These are phyloP conservation scores for Cheilosia variabilis DNA, from an alignment of 2,888 invertebrate species.

Conservation along the genomic window DNA sequence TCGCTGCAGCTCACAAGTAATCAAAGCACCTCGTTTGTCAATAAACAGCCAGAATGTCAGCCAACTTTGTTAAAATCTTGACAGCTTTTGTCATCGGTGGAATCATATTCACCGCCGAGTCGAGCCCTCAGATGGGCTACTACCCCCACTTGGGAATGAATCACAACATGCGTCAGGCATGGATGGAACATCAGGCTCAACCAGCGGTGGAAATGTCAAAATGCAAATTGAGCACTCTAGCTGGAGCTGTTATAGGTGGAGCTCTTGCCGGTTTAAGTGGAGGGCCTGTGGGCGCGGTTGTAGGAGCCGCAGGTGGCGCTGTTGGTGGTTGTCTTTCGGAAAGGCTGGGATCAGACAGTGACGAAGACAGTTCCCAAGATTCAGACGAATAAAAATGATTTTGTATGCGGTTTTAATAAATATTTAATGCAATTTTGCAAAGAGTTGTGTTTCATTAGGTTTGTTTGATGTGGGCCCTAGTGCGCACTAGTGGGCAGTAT, in stretches of 20 bases:
- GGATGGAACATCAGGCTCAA: conserved; percentile 1
- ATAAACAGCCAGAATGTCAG: neutral
- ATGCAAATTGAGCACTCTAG: neutral
- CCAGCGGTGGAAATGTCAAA: neutral
- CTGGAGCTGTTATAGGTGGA: neutral
- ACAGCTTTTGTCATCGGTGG: neutral
- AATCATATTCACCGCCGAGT: neutral
- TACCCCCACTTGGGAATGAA: neutral
- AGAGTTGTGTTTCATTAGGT: no score
- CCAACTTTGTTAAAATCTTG: neutral
- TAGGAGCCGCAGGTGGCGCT: neutral
- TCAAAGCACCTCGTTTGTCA: neutral
- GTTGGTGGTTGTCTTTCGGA: neutral
- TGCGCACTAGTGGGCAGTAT: no score
- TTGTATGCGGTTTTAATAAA: no score
- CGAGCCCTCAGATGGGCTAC: neutral
- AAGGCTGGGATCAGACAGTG: neutral
- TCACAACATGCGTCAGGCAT: neutral
- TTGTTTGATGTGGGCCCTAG: no score
- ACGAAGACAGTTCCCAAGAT: neutral
- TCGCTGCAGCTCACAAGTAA: neutral
- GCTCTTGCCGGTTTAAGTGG: neutral
- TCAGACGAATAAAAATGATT: neutral
- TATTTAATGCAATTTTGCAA: no score
- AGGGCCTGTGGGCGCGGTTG: neutral